phyloP scores from a whole-genome alignment of 2,888 invertebrate species.

The Conops quadrifasciatus region DNA sequence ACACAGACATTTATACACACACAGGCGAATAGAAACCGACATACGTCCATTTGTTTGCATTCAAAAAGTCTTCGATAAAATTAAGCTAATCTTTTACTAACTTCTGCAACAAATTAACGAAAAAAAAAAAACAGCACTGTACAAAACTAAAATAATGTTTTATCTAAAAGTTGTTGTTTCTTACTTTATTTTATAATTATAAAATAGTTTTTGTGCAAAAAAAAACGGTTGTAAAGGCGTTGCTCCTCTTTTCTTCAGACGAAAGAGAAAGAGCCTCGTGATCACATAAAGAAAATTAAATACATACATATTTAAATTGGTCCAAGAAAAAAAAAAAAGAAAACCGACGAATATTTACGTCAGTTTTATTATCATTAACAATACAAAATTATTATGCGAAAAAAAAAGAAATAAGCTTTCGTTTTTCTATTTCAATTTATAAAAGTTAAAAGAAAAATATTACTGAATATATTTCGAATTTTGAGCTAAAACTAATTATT shows the following conservation, averaged over 20 bases:
- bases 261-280: background rate
- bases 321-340: constrained; percentile 45
- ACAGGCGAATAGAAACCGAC: constrained; percentile 17
- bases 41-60: constrained; percentile 39
- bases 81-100: constrained; percentile 30
- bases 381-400: too few species aligned
- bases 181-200: too few species aligned
- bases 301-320: constrained; percentile 54
- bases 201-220: background rate
- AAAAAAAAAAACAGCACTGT: constrained; percentile 4
- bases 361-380: background rate
- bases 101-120: background rate
- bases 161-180: too few species aligned
- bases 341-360: background rate
- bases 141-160: constrained; percentile 21
- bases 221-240: constrained; percentile 11
- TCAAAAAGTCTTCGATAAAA: constrained; percentile 31
- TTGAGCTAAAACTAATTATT: too few species aligned
- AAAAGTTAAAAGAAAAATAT: too few species aligned
- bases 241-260: background rate
- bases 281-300: background rate
- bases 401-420: too few species aligned
- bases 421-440: too few species aligned
- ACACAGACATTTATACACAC: constrained; percentile 15
- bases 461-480: too few species aligned